Evolutionary conservation across 2,797 vertebrate genomes (phyloP).

Genomic region (Melanotaenia pygmaea): DNA sequence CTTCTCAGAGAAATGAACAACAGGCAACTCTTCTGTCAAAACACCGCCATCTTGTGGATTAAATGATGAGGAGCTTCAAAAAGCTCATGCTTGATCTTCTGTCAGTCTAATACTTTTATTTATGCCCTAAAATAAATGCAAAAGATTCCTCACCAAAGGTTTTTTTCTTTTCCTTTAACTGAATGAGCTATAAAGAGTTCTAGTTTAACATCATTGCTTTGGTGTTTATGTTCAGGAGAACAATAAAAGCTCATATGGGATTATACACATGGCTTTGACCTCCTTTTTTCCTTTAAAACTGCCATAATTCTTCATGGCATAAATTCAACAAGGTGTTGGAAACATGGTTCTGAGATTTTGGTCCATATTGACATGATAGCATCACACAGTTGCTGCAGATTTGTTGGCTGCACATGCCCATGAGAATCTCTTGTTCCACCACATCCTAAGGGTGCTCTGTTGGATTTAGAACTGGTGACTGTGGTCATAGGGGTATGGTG

Average conservation of each 20-base stretch:
- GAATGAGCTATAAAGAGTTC: not conserved
- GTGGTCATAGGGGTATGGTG: too few species aligned
- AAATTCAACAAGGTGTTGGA: too few species aligned
- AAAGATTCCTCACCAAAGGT: not conserved
- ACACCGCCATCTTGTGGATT: conserved; percentile 70
- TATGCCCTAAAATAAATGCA: not conserved
- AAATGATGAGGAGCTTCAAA: not conserved
- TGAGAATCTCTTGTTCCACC: too few species aligned
- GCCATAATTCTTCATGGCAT: too few species aligned
- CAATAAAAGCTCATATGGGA: too few species aligned
- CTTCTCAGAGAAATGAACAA: not conserved
- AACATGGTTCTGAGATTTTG: not conserved
- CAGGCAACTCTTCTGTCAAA: conserved; percentile 16
- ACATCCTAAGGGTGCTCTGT: not conserved
- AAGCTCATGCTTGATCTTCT: not conserved
- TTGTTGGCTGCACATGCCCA: not conserved
- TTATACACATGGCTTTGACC: not conserved
- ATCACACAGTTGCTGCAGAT: not conserved
- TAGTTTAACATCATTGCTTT: too few species aligned
- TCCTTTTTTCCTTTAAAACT: not conserved
- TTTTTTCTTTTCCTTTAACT: not conserved
- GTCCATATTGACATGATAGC: too few species aligned
- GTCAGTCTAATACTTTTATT: not conserved
- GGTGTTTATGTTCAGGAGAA: too few species aligned
- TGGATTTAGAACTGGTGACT: too few species aligned